Conservation (phyloP, 2,888 invertebrate species). For the Abscondita cerata region DNA sequence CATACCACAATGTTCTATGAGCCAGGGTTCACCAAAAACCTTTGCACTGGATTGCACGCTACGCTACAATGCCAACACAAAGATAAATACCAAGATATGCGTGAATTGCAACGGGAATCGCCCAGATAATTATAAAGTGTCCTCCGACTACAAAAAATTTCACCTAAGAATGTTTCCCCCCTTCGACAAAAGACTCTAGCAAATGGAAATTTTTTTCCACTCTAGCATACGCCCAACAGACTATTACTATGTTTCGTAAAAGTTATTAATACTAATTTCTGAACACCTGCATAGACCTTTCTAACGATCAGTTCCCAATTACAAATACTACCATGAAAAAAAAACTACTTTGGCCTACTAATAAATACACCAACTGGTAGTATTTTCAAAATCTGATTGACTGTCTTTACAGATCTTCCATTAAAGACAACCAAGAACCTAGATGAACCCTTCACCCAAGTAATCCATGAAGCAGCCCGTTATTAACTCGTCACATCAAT, state of each 20-base stretch:
- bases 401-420: neutral
- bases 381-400: neutral
- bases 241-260: neutral
- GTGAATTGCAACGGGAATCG: neutral
- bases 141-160: neutral
- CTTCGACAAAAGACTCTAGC: neutral
- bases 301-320: neutral
- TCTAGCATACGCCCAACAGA: neutral
- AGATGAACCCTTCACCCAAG: neutral
- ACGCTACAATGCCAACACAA: neutral
- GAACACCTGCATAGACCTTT: neutral
- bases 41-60: slow-evolving; percentile 15
- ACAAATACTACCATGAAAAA: neutral
- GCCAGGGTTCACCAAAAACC: slow-evolving; percentile 35
- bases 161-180: too few species aligned
- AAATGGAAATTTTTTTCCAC: neutral
- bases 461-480: neutral
- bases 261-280: neutral
- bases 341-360: neutral
- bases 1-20: slow-evolving; percentile 27
- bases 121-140: neutral
- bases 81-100: neutral
- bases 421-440: neutral
- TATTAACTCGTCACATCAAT: neutral
- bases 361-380: neutral